These are phyloP conservation scores for Lithophane leautieri DNA, from an alignment of 2,888 invertebrate species.

Conservation along the genomic window DNA sequence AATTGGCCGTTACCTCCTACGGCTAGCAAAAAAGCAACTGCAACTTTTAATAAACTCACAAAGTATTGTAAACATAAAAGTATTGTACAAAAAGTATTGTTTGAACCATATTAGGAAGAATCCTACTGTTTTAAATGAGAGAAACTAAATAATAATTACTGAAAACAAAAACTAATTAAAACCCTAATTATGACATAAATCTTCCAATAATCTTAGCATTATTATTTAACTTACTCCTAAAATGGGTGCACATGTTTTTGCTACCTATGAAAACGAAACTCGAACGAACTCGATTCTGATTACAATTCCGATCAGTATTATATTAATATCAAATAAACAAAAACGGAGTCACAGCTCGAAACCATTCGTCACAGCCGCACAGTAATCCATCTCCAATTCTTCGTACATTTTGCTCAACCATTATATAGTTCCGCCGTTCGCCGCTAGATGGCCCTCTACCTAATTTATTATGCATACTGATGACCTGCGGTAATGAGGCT, in stretches of 20 bases:
- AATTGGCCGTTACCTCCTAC: neutral
- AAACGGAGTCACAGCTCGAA: constrained; percentile 59
- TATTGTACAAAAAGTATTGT: too few relatives aligned
- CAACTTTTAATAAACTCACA: constrained; percentile 4
- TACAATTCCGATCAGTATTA: constrained; percentile 54
- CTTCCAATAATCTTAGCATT: neutral
- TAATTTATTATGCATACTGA: constrained; percentile 95
- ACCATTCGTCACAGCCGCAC: constrained; percentile 73
- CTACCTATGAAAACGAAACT: constrained; percentile 5
- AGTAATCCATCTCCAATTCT: constrained; percentile 79
- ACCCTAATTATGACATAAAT: constrained; percentile 40
- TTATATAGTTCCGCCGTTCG: constrained; percentile 81
- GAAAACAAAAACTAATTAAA: constrained; percentile 27
- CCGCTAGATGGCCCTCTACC: constrained; percentile 85
- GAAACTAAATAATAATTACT: neutral
- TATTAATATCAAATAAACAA: constrained; percentile 66
- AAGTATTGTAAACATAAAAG: too few relatives aligned
- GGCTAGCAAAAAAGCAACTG: neutral
- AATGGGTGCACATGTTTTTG: constrained; percentile 30
- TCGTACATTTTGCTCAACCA: constrained; percentile 67
- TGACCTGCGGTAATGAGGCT: constrained; percentile 92
- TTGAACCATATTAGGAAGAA: too few relatives aligned
- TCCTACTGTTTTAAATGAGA: constrained; percentile 5
- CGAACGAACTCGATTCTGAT: constrained; percentile 30
- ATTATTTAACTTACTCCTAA: constrained; percentile 9